Conservation (phyloP, 2,888 invertebrate species). For the Saturnia pavonia region DNA sequence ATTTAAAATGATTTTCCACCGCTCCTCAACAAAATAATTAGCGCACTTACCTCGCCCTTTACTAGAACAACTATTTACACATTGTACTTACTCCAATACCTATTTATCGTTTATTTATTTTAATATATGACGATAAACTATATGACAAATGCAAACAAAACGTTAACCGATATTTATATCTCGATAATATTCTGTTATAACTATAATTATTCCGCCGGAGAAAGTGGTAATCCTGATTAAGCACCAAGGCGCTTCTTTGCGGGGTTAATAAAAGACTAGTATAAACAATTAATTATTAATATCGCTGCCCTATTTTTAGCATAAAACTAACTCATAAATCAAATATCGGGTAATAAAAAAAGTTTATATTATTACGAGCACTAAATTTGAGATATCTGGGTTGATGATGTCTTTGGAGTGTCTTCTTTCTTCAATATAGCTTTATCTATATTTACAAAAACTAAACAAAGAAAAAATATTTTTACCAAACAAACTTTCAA, state of each 20-base stretch:
- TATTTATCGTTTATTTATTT: too few species aligned
- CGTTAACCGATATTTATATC: not conserved
- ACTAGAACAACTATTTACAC: too few species aligned
- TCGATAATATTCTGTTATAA: not conserved
- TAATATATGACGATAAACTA: not conserved
- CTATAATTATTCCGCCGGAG: slow-evolving; percentile 4
- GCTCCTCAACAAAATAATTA: too few species aligned
- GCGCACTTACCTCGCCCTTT: too few species aligned
- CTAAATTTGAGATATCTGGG: not conserved
- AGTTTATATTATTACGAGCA: not conserved
- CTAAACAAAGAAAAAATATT: too few species aligned
- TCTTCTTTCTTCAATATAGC: too few species aligned
- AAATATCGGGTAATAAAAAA: slow-evolving; percentile 1
- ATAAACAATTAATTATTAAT: slow-evolving; percentile 6
- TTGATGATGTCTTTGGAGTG: not conserved
- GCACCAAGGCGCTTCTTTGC: not conserved
- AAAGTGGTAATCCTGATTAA: slow-evolving; percentile 9
- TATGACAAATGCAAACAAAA: not conserved
- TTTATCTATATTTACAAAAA: too few species aligned
- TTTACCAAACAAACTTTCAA: too few species aligned
- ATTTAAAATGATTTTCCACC: too few species aligned
- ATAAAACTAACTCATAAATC: not conserved
- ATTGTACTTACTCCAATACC: too few species aligned
- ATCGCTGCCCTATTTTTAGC: not conserved
- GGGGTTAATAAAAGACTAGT: slow-evolving; percentile 4